Base-by-base conservation (phyloP, 2,888 invertebrate species). In the Drosophila rellima region DNA sequence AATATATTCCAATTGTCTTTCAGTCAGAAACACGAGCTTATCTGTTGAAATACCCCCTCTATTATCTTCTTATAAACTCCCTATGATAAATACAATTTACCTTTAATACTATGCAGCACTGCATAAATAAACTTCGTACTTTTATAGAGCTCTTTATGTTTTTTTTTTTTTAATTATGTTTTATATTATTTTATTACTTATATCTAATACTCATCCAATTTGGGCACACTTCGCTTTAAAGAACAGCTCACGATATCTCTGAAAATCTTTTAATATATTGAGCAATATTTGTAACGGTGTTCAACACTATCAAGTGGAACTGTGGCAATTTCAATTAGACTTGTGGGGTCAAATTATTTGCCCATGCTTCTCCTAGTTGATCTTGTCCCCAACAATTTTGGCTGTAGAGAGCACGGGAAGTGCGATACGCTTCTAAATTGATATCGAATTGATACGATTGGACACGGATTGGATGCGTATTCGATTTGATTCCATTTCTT, bases 401-500 rank as follows among this genome's bases (percentile, higher is more conserved):
- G 26, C 6, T 26, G 18, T 17, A 13, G 29, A 29, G 37, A 17
- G n/a, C 6, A 33, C n/a, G 55, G 57, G 29, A 57, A 47, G n/a
- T 47, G 37, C 37, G 57, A 47, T 47, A 39, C 47, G 47, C 47
- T 57, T 15, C 11, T 23, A 47, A 57, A 47, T 57, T 57, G 47
- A 37, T 57, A 47, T 57, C 35, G 45, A 56, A 45, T 35, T 56
- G 56, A 56, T 44, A 31, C 42, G 55, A 20, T 23, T 52, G 18
- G 39, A 52, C 18, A 18, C n/a, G 6, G 37, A 57, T 47, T 47
- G 15, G 50, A 11, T 26, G 20, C 54, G 31, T 29, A 40, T 56
- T 17, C 31, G 61, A 47, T 23, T 45, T 29, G 47, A 33, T 31
- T 62, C 37, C 23, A 33, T 47, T 47, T 35, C 17, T 39, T 0